phyloP scores from a whole-genome alignment of 2,797 vertebrate species.

The Sphaeramia orbicularis region DNA sequence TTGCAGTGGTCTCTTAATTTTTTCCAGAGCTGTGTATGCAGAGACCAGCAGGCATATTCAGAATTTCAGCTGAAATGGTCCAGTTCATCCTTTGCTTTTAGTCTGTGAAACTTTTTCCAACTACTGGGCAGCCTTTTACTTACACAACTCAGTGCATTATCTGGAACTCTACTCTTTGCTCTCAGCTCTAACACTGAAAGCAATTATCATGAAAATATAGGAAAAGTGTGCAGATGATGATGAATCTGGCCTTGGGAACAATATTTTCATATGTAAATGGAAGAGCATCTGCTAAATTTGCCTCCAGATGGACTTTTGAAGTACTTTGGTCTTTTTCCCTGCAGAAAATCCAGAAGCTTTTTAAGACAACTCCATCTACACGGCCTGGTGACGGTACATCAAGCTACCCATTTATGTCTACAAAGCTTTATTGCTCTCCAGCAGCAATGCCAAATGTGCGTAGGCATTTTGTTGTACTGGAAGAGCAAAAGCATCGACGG shows the following conservation, averaged over 20 bases:
- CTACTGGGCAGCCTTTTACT: slow-evolving; percentile 1
- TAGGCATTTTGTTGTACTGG: slow-evolving; percentile 28
- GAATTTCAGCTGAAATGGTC: too few relatives aligned
- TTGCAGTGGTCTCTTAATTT: too few relatives aligned
- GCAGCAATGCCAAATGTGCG: slow-evolving; percentile 22
- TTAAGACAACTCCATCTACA: slow-evolving; percentile 35
- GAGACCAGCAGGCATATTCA: too few relatives aligned
- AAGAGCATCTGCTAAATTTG: slow-evolving; percentile 49
- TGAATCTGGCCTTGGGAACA: slow-evolving; percentile 24
- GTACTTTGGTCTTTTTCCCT: slow-evolving; percentile 49
- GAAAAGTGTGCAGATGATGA: slow-evolving; percentile 24
- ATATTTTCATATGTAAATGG: slow-evolving; percentile 47
- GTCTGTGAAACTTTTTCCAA: slow-evolving; percentile 8
- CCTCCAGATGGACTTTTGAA: slow-evolving; percentile 63
- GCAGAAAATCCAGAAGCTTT: slow-evolving; percentile 48
- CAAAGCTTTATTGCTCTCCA: slow-evolving; percentile 39
- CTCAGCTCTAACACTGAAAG: slow-evolving; percentile 22
- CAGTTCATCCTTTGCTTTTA: background rate
- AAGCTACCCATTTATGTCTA: slow-evolving; percentile 43
- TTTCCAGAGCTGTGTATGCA: too few relatives aligned
- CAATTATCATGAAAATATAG: slow-evolving; percentile 28
- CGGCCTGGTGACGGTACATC: slow-evolving; percentile 34
- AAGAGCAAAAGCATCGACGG: slow-evolving; percentile 32
- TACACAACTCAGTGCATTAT: slow-evolving; percentile 1
- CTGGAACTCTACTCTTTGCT: slow-evolving; percentile 32